Evolutionary conservation across 1,140 invertebrate species (phyloP).

Genomic region (Zaprionus inermis): DNA sequence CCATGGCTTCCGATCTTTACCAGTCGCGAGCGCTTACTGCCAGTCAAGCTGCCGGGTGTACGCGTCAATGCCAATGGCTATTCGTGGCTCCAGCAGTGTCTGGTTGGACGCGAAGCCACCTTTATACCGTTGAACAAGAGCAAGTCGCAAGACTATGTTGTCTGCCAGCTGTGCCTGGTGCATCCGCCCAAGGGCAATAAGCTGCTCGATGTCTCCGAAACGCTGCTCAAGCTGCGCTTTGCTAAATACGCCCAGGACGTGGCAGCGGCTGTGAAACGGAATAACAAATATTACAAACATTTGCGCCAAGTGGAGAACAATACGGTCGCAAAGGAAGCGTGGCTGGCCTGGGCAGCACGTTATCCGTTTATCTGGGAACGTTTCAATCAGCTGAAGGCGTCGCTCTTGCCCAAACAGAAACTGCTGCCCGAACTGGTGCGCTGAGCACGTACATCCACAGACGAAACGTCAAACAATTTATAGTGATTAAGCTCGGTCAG

Average conservation of each 20-base stretch:
- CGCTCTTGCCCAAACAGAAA: slow-evolving; percentile 68
- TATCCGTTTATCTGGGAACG: slow-evolving; percentile 74
- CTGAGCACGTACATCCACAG: slow-evolving; percentile 26
- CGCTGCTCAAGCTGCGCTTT: slow-evolving; percentile 71
- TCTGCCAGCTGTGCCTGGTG: slow-evolving; percentile 76
- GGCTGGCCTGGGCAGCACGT: slow-evolving; percentile 63
- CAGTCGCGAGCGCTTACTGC: slow-evolving; percentile 61
- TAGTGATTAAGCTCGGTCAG: not conserved
- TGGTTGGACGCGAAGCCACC: slow-evolving; percentile 74
- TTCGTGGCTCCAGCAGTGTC: slow-evolving; percentile 76
- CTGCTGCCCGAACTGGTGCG: slow-evolving; percentile 76
- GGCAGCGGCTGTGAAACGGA: slow-evolving; percentile 59
- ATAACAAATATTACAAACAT: slow-evolving; percentile 76
- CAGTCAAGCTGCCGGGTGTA: slow-evolving; percentile 74
- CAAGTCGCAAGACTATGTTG: slow-evolving; percentile 62
- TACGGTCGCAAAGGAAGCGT: slow-evolving; percentile 65
- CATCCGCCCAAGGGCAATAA: slow-evolving; percentile 75
- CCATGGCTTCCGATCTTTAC: slow-evolving; percentile 73
- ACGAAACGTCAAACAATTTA: not conserved
- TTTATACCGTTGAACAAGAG: slow-evolving; percentile 74
- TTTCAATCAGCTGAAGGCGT: slow-evolving; percentile 64
- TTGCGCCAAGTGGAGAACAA: slow-evolving; percentile 64
- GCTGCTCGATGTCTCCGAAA: slow-evolving; percentile 74
- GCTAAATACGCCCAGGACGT: slow-evolving; percentile 67
- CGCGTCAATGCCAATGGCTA: slow-evolving; percentile 74